Base-by-base conservation (phyloP, 2,797 vertebrate genomes). In the Antennarius maculatus region DNA sequence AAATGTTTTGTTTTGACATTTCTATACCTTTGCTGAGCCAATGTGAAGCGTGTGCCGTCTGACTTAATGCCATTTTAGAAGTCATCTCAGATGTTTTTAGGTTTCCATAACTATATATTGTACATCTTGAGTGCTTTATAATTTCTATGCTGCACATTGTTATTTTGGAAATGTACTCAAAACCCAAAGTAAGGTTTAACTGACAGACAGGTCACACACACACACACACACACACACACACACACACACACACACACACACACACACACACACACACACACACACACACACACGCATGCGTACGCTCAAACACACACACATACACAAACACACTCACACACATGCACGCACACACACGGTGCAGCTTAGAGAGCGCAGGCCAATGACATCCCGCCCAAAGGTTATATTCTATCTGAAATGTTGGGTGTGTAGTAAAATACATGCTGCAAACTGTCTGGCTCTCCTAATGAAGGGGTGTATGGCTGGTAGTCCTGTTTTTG, bases 341-440 rank as follows among this genome's bases (percentile, higher is more conserved):
- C 23, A n/a, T n/a, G n/a, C n/a, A n/a, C n/a, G n/a, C n/a, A 54
- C 47, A 69, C 65, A 79, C 71, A 72, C n/a, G 69, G 55, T 68
- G 72, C 68, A 83, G 68, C 78, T 77, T 69, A 77, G 77, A 74
- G 85, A 87, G 84, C 79, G 76, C 86, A 84, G 88, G 85, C 78
- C 83, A 83, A 81, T 83, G 76, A 89, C 92, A 93, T 93, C 91
- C 92, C 90, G 88, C 92, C 91, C 93, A 92, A 88, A 92, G 88
- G 87, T 94, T 94, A 93, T 92, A 93, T 94, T 93, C 91, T 92
- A 88, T 92, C 88, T 73, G 91, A 94, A 94, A 93, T 94, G 90
- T 92, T 93, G 93, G 93, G 92, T 94, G 92, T 92, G 91, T 90
- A 92, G 92, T 90, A 94, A 94, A 94, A 90, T 93, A 92, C 92